These are phyloP conservation scores for Mustela nigripes DNA, from an alignment of 2,113 vertebrate species.

Conservation along the genomic window DNA sequence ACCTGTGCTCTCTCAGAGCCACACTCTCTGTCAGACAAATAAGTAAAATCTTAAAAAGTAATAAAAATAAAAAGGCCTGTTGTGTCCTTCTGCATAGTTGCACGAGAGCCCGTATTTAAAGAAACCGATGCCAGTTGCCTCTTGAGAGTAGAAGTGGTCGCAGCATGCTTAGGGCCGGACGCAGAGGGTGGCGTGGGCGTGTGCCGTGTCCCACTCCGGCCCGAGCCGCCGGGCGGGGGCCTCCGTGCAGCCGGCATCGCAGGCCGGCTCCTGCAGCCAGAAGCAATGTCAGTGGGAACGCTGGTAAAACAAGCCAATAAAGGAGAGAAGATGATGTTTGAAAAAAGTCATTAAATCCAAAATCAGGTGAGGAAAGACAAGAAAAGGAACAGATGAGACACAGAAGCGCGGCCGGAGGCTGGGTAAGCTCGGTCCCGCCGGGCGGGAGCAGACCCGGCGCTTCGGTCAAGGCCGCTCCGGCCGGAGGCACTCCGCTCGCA, in stretches of 20 bases:
- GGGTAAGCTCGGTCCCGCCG: accelerated
- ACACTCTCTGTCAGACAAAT: too few species aligned
- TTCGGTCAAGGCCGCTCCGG: accelerated
- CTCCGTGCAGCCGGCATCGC: accelerated
- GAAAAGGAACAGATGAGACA: background rate
- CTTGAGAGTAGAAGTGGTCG: background rate
- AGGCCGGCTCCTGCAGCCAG: background rate
- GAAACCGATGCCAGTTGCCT: background rate
- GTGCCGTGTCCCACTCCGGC: too few species aligned
- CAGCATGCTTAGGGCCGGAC: too few species aligned
- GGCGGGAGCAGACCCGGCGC: accelerated
- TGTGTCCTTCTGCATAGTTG: background rate
- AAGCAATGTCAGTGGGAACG: background rate
- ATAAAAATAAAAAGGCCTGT: background rate
- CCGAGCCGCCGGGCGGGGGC: background rate
- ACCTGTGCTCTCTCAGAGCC: too few species aligned
- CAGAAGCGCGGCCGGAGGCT: accelerated
- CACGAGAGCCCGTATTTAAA: background rate
- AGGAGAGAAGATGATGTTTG: background rate
- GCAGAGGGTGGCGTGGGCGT: background rate
- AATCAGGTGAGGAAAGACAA: background rate
- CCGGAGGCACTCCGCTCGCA: too few species aligned
- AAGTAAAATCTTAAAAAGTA: too few species aligned
- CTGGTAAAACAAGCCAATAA: background rate
- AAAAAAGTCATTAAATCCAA: background rate